phyloP scores from a whole-genome alignment of 1,140 invertebrate genomes.

The Brachionus plicatilis region DNA sequence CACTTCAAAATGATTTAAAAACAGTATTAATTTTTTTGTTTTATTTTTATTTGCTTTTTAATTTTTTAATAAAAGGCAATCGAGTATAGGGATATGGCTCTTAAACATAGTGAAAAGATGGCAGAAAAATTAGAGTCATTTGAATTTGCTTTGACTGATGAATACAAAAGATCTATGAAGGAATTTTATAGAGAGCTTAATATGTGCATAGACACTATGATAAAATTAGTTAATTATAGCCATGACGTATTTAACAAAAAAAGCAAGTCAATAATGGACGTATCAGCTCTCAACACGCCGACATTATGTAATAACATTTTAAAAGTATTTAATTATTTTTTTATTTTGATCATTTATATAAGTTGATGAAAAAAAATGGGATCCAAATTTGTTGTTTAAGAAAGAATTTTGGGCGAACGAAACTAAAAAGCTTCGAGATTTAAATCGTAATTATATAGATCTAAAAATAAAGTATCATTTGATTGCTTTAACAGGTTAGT shows the following conservation, averaged over 20 bases:
- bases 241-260: conserved; percentile 6
- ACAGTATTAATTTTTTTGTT: not conserved
- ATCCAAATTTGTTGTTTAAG: conserved; percentile 1
- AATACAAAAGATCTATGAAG: not conserved
- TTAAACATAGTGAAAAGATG: not conserved
- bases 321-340: not conserved
- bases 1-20: not conserved
- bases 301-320: not conserved
- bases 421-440: not conserved
- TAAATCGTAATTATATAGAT: not conserved
- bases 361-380: conserved; percentile 22
- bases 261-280: not conserved
- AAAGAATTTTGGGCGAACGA: not conserved
- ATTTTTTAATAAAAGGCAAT: not conserved
- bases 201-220: not conserved
- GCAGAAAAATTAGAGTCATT: not conserved
- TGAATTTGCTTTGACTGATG: not conserved
- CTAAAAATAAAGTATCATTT: not conserved
- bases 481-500: not conserved
- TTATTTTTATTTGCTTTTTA: not conserved
- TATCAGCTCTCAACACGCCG: not conserved
- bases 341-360: not conserved
- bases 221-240: not conserved
- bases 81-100: not conserved
- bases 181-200: not conserved